A percentile compares a stretch with the other conserved stretches of the same genome.
These are phyloP conservation scores for Danio kyathit DNA, from an alignment of 2,797 vertebrate species.

Conservation along the genomic window DNA sequence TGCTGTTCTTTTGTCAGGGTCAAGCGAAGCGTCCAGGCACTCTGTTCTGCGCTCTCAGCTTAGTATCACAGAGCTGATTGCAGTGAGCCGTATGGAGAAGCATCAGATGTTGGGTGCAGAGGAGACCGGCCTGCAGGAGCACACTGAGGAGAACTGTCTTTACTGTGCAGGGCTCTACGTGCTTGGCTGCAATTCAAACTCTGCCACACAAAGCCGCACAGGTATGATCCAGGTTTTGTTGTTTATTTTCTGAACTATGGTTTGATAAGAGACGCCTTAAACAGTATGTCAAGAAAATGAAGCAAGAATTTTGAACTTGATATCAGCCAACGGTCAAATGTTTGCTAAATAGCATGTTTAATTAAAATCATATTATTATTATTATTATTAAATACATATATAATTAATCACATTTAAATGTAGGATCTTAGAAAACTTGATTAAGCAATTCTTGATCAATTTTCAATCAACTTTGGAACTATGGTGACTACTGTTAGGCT, in stretches of 20 bases:
- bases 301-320: too few species aligned
- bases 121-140: constrained; percentile 95
- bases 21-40: constrained; percentile 83
- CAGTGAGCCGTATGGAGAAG: constrained; percentile 88
- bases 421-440: too few species aligned
- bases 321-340: too few species aligned
- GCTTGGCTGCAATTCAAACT: constrained; percentile 87
- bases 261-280: too few species aligned
- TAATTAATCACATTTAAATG: too few species aligned
- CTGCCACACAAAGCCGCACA: constrained; percentile 85
- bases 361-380: too few species aligned
- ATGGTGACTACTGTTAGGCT: too few species aligned
- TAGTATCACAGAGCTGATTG: constrained; percentile 96
- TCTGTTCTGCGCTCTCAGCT: constrained; percentile 91
- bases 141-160: constrained; percentile 95
- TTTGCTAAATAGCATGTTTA: too few species aligned
- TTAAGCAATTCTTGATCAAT: too few species aligned
- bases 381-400: too few species aligned
- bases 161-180: constrained; percentile 93
- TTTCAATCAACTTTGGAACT: too few species aligned
- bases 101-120: constrained; percentile 88
- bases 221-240: constrained; percentile 73
- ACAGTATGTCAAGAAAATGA: too few species aligned
- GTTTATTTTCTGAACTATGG: background rate
- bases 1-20: constrained; percentile 61